Evolutionary conservation across 2,888 invertebrate species (phyloP), one percentile per base, ranked within the genome.

Genomic region (Patella caerulea): DNA sequence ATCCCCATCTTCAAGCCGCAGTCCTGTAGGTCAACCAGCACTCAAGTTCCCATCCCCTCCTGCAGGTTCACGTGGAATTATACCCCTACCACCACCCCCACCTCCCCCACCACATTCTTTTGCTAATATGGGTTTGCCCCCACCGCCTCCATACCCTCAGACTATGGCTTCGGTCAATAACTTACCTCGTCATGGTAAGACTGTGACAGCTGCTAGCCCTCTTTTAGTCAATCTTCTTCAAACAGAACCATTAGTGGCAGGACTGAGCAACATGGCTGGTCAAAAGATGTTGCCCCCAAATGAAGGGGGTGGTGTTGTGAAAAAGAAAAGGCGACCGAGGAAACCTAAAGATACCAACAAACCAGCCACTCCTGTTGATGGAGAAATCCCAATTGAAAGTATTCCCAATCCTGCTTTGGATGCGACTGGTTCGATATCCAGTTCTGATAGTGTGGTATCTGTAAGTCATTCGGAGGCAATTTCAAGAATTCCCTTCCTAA

Each of bases 181-280:
- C 80, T 74, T 88, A 73, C 85, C 86, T 73, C 84, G 85, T 69
- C 83, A 83, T 65, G 82, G 86, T 59, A 85, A 86, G 77, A 86
- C 83, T 71, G 84, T 86, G n/a, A 85, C 89, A 52, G 87, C 96
- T 95, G 83, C 92, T 73, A 97, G 97, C 89, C 98, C 98, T 34
- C 93, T 98, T 84, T 93, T 98, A 83, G 98, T 98, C 55, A 98
- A 98, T 92, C 93, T 98, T 85, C 93, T 98, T 86, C 97, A 98
- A 93, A 97, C 96, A 90, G 97, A 97, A 89, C 90, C 88, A 59
- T 56, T 81, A 69, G 85, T 83, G 4, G 84, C 84, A 69, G 82
- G 78, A 65, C 75, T 86, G 29, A 83, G 83, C 78, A 82, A 79
- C 76, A 75, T 87, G 73, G 77, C 81, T 69, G 79, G 83, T n/a